Conservation (phyloP, 2,797 vertebrate genomes). For the Molossus alvarezi region DNA sequence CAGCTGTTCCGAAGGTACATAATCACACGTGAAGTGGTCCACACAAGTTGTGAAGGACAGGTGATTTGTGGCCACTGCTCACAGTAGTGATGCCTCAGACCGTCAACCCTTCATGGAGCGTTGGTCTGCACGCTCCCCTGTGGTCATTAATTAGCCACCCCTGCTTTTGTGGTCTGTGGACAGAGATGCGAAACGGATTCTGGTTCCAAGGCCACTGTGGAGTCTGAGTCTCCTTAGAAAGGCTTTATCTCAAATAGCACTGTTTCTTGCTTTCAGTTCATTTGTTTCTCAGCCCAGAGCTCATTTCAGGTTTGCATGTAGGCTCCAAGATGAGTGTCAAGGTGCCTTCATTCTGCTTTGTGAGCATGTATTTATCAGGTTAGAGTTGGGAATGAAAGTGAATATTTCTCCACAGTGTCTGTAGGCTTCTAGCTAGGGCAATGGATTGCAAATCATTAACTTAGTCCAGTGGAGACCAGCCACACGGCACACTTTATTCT, state of each 20-base stretch:
- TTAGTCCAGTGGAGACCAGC: neutral
- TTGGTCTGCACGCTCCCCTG: neutral
- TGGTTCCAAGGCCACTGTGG: neutral
- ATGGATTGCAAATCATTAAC: neutral
- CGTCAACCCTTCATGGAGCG: neutral
- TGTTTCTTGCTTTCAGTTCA: neutral
- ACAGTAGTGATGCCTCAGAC: neutral
- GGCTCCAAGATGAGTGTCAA: neutral
- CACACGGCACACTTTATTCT: neutral
- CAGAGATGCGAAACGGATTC: neutral
- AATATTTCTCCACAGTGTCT: neutral
- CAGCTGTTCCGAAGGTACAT: neutral
- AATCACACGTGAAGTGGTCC: neutral
- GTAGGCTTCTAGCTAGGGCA: neutral
- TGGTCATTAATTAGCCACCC: neutral
- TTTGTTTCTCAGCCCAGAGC: neutral
- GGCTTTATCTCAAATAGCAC: slow-evolving; percentile 7
- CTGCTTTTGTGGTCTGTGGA: neutral
- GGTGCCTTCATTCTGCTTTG: neutral
- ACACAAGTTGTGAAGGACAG: neutral
- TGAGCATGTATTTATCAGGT: neutral
- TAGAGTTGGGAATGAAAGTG: neutral
- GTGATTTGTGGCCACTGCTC: neutral
- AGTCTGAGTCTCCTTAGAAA: neutral
- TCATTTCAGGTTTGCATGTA: neutral